These are phyloP conservation scores for Pterois miles DNA, from an alignment of 2,797 vertebrate species.

Conservation along the genomic window DNA sequence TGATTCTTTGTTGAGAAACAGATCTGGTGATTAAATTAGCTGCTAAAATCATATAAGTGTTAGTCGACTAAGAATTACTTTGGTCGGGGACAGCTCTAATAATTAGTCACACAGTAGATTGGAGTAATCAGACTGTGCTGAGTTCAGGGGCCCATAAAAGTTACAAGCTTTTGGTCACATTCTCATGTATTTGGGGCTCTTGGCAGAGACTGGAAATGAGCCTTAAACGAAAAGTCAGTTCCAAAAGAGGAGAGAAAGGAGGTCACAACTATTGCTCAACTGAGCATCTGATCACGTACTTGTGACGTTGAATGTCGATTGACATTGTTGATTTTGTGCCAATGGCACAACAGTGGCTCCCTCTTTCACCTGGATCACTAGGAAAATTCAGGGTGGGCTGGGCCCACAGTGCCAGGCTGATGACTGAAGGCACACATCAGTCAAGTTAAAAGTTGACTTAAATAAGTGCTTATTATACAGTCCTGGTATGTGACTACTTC, in stretches of 20 bases:
- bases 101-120: neutral
- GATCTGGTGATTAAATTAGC: too few species aligned
- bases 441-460: slow-evolving; percentile 5
- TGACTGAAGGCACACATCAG: slow-evolving; percentile 4
- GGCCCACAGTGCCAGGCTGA: neutral
- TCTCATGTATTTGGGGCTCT: neutral
- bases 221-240: slow-evolving; percentile 5
- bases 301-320: neutral
- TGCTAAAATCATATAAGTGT: too few species aligned
- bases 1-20: too few species aligned
- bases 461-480: neutral
- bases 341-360: neutral
- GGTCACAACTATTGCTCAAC: neutral
- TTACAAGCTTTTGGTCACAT: neutral
- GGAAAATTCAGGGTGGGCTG: neutral
- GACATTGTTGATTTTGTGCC: slow-evolving; percentile 8
- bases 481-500: neutral
- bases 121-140: neutral
- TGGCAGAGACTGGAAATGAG: neutral
- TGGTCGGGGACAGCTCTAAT: too few species aligned
- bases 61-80: too few species aligned
- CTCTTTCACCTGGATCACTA: slow-evolving; percentile 15
- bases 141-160: too few species aligned
- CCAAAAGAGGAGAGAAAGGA: neutral
- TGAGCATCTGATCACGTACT: neutral